phyloP scores from a whole-genome alignment of 2,113 vertebrate genomes.

The Colinus virginianus region DNA sequence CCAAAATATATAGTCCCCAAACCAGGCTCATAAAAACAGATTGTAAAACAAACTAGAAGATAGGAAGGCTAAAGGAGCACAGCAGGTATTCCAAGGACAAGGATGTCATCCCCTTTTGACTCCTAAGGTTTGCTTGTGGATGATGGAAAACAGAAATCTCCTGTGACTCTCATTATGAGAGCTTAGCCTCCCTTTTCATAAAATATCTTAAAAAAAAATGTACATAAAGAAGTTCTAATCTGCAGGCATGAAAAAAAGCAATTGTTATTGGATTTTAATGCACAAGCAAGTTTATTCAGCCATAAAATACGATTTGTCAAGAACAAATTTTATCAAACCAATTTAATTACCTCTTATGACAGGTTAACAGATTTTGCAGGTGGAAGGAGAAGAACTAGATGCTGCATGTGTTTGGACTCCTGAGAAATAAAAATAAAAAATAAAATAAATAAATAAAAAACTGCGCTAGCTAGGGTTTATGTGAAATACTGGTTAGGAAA shows the following conservation, averaged over 20 bases:
- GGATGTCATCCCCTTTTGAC: not conserved
- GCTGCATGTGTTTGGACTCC: not conserved
- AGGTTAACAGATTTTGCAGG: not conserved
- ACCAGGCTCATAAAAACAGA: not conserved
- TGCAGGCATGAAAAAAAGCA: not conserved
- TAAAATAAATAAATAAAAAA: not conserved
- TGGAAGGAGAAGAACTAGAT: not conserved
- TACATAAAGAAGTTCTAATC: not conserved
- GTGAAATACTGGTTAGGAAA: not conserved
- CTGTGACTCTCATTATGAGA: not conserved
- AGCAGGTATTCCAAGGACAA: not conserved
- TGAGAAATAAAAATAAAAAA: too few species aligned
- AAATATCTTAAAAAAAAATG: not conserved
- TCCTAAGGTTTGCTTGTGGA: not conserved
- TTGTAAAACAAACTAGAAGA: not conserved
- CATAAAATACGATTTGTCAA: not conserved
- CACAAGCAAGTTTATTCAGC: not conserved
- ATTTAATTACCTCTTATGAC: not conserved
- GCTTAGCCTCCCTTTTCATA: not conserved
- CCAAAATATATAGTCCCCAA: not conserved
- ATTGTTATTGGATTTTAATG: not conserved
- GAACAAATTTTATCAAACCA: constrained; percentile 5
- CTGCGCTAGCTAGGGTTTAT: not conserved
- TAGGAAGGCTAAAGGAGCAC: not conserved
- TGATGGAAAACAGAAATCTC: not conserved